Evolutionary conservation across 2,888 invertebrate genomes (phyloP).

Genomic region (Netelia fuscicornis): DNA sequence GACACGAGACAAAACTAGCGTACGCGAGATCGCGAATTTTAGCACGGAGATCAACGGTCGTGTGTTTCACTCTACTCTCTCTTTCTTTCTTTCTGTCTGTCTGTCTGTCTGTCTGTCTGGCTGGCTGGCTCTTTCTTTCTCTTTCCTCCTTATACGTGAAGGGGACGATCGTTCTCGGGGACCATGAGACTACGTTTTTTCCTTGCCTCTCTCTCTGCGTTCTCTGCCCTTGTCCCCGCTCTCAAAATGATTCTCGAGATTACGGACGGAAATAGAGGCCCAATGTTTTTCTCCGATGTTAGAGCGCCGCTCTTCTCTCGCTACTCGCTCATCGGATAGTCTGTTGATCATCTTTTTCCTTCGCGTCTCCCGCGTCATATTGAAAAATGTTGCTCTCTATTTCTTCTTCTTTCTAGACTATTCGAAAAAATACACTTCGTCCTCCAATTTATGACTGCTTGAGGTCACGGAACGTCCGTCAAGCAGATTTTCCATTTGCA

Average conservation of each 20-base stretch:
- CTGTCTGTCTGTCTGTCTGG: conserved; percentile 2
- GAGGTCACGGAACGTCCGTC: conserved; percentile 50
- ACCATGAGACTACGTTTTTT: conserved; percentile 67
- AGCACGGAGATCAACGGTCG: conserved; percentile 41
- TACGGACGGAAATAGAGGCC: conserved; percentile 65
- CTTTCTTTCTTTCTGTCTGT: not conserved
- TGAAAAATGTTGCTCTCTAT: not conserved
- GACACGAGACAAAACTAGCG: conserved; percentile 17
- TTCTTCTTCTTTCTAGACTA: conserved; percentile 13
- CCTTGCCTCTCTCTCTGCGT: conserved; percentile 28
- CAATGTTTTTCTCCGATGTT: conserved; percentile 45
- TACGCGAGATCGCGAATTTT: conserved; percentile 46
- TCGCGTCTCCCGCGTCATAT: not conserved
- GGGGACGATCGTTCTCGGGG: conserved; percentile 47
- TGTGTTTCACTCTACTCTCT: conserved; percentile 13
- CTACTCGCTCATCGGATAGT: not conserved
- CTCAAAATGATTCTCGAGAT: conserved; percentile 63
- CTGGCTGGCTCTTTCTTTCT: conserved; percentile 2
- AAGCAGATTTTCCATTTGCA: conserved; percentile 54
- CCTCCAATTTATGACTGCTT: conserved; percentile 8
- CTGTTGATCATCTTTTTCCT: not conserved
- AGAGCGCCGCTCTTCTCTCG: conserved; percentile 14
- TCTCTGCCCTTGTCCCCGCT: conserved; percentile 65
- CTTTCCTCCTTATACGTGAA: conserved; percentile 30
- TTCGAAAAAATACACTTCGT: conserved; percentile 1